Conservation (phyloP, 2,888 invertebrate species). For the Geophilus truncorum region DNA sequence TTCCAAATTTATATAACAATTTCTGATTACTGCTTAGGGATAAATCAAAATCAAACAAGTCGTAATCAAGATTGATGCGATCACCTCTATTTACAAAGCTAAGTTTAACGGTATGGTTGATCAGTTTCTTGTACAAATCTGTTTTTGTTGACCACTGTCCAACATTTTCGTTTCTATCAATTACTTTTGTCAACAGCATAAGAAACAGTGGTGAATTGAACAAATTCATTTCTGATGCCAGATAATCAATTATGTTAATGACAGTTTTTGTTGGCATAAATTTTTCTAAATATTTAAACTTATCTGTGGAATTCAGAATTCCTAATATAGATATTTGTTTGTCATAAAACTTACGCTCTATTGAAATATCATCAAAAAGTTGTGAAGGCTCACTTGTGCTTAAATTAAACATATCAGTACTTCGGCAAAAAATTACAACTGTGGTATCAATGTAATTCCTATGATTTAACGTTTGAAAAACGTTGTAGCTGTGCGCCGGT, state of each 20-base stretch:
- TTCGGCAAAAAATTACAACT: background rate
- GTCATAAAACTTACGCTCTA: background rate
- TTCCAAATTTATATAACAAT: background rate
- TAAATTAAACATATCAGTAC: background rate
- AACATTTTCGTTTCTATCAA: background rate
- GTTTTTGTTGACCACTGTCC: background rate
- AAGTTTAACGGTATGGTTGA: background rate
- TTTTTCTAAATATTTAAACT: background rate
- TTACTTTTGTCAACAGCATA: background rate
- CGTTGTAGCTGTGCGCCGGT: background rate
- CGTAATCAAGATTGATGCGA: background rate
- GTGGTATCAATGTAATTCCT: background rate
- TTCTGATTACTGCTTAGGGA: background rate
- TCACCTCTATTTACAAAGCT: background rate
- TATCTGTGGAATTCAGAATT: background rate
- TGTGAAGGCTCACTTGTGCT: background rate
- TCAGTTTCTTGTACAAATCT: background rate
- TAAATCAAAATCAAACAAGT: background rate
- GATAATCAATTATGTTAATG: background rate
- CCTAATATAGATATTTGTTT: background rate
- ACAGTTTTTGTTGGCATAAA: background rate
- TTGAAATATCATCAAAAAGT: background rate
- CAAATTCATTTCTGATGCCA: background rate
- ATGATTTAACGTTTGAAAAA: background rate
- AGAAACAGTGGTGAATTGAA: background rate